Conservation (phyloP, 1,140 invertebrate genomes). For the Drosophila pectinifera region DNA sequence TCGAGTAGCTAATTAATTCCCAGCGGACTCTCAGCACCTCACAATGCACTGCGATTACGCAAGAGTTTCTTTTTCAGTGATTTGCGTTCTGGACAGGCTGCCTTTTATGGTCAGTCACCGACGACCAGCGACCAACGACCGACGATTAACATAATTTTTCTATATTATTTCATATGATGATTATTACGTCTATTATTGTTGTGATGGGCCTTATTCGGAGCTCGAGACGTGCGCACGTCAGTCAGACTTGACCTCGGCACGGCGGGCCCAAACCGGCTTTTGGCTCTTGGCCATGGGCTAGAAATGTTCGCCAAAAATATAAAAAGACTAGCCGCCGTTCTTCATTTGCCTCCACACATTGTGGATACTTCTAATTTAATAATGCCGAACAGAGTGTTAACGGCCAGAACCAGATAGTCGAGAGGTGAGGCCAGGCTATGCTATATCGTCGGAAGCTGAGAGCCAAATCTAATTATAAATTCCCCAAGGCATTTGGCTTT, state of each 20-base stretch:
- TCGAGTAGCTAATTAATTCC: conserved; percentile 56
- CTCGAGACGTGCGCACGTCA: conserved; percentile 48
- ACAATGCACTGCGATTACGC: conserved; percentile 45
- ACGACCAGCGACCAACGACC: conserved; percentile 1
- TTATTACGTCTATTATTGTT: conserved; percentile 65
- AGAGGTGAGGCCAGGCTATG: conserved; percentile 9
- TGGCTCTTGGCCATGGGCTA: conserved; percentile 66
- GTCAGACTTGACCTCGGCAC: conserved; percentile 54
- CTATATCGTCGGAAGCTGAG: conserved; percentile 25
- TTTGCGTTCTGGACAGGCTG: conserved; percentile 34
- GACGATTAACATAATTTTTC: conserved; percentile 74
- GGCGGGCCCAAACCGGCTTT: conserved; percentile 56
- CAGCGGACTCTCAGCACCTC: conserved; percentile 13
- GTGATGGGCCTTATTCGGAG: conserved; percentile 55
- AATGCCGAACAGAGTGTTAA: conserved; percentile 59
- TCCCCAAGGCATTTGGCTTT: conserved; percentile 12
- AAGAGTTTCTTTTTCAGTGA: conserved; percentile 32
- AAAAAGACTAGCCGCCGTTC: conserved; percentile 40
- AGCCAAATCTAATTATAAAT: conserved; percentile 30
- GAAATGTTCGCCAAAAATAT: conserved; percentile 44
- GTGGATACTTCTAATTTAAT: conserved; percentile 63
- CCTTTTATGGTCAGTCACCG: conserved; percentile 52
- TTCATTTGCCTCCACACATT: conserved; percentile 17
- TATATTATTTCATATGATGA: conserved; percentile 71
- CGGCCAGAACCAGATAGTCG: conserved; percentile 54